Evolutionary conservation across 1,140 invertebrate genomes (phyloP), one percentile per base, ranked within the genome.

Genomic region (Drosophila albomicans): DNA sequence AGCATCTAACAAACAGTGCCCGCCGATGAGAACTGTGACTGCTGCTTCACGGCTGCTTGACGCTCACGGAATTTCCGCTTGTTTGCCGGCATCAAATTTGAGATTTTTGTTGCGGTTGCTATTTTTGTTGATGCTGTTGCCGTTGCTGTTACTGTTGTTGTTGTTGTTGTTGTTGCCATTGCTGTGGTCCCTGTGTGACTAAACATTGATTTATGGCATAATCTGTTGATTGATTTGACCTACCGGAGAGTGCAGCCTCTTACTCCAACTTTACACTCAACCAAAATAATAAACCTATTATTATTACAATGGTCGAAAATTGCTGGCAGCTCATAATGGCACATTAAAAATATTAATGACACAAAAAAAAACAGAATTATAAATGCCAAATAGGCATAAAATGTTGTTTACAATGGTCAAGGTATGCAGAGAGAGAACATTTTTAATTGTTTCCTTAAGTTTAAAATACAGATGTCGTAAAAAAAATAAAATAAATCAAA

Each of bases 31-130:
- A 86, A 85, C 54, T 51, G 32, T 11, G 11, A 3, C n/a, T 13
- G 11, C n/a, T 13, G n/a, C 41, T 62, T 70, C 75, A 81, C 75
- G 75, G 75, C 65, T 73, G 67, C 75, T 82, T 82, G 66, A 56
- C 35, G 64, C 52, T 78, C 79, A 70, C 72, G 75, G 73, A 66
- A 85, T 88, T 88, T 88, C 82, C 82, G 84, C 73, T 71, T 87
- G 28, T 54, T 25, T 28, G 46, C 61, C 46, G 48, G 52, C 43
- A 32, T 32, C 11, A 13, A 77, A 84, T 79, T 84, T 54, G 6
- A 30, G 11, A 25, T 16, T 30, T 3, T 28, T 5, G 49, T 20
- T 49, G 15, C 11, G n/a, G 20, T 28, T 6, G 35, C n/a, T 41
- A 8, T 54, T 35, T 38, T 25, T 3, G 20, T 25, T 25, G 49